Evolutionary conservation across 2,797 vertebrate genomes (phyloP).

Genomic region (Tapirus indicus): DNA sequence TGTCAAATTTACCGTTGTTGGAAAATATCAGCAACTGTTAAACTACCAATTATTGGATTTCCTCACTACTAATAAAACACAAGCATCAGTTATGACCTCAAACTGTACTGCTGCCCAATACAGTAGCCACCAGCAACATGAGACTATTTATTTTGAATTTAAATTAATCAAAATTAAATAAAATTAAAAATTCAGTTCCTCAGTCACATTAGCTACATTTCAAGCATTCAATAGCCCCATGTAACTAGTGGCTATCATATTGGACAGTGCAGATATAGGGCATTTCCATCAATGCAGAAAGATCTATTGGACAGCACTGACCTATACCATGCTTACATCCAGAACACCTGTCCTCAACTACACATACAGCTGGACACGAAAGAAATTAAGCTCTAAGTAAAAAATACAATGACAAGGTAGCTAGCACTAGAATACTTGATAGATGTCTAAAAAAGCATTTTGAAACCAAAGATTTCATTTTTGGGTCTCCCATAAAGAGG

Average conservation of each 20-base stretch:
- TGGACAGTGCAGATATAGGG: not conserved
- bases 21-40: conserved; percentile 54
- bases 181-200: conserved; percentile 36
- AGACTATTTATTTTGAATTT: conserved; percentile 39
- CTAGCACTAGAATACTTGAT: conserved; percentile 34
- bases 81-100: conserved; percentile 18
- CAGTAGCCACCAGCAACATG: not conserved
- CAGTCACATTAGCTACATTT: not conserved
- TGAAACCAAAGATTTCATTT: conserved; percentile 37
- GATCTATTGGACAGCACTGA: not conserved
- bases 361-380: not conserved
- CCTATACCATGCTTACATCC: not conserved
- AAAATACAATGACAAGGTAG: conserved; percentile 24
- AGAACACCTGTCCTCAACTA: conserved; percentile 21
- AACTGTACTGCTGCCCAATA: not conserved
- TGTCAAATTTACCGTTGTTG: conserved; percentile 39
- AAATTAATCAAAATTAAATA: conserved; percentile 56
- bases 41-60: conserved; percentile 49
- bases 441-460: not conserved
- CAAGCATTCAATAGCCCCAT: not conserved
- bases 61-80: conserved; percentile 46
- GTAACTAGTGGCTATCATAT: not conserved
- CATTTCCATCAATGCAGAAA: not conserved
- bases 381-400: conserved; percentile 36
- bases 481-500: conserved; percentile 14